A percentile compares a stretch with the other conserved stretches of the same genome.
Conservation (phyloP, 2,888 invertebrate genomes). For the Iphiclides podalirius region DNA sequence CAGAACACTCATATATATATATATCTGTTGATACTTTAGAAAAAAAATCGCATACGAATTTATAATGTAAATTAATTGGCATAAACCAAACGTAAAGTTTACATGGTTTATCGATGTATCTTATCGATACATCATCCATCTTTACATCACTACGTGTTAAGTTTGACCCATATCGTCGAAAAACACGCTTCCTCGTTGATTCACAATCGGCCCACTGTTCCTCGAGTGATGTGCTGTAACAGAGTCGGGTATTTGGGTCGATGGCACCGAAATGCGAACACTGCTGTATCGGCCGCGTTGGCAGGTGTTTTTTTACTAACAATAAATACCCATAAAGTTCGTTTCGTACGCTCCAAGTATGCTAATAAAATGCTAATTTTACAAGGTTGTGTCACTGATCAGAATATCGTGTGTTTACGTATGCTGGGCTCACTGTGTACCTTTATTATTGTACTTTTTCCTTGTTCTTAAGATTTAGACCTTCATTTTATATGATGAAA, state of each 20-base stretch:
- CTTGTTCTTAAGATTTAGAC: no score
- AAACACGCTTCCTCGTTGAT: constrained; percentile 62
- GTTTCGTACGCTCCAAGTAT: constrained; percentile 12
- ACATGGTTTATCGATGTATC: no score
- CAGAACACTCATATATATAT: no score
- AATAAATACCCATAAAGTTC: constrained; percentile 14
- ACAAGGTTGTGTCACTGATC: constrained; percentile 14
- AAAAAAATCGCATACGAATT: no score
- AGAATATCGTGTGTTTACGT: constrained; percentile 9
- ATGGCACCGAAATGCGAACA: constrained; percentile 42
- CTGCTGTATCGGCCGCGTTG: constrained; percentile 34
- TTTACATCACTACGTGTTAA: constrained; percentile 43
- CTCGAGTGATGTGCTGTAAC: constrained; percentile 39
- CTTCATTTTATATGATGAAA: no score
- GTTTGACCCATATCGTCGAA: constrained; percentile 66
- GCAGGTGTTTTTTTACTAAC: constrained; percentile 20
- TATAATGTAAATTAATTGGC: not conserved
- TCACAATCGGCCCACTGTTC: constrained; percentile 63
- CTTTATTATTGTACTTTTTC: no score
- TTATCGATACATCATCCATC: constrained; percentile 13
- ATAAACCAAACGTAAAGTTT: no score
- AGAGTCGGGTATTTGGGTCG: constrained; percentile 56
- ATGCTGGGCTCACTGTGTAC: no score
- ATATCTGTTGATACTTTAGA: no score
- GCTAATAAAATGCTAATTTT: constrained; percentile 23